Conservation (phyloP, 2,113 vertebrate genomes). For the Ceratotherium simum region DNA sequence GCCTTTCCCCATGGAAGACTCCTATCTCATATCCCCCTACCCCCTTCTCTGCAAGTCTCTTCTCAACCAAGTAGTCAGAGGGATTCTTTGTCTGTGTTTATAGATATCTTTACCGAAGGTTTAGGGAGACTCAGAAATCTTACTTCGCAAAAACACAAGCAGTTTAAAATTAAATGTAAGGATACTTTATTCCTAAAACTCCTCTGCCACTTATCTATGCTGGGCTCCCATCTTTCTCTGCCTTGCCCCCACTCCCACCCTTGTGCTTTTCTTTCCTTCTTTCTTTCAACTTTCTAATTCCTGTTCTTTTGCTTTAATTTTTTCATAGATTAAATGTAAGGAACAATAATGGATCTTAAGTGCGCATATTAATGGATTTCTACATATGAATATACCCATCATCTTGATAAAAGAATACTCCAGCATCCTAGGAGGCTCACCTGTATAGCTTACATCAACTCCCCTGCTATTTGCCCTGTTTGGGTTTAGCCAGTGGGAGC, state of each 20-base stretch:
- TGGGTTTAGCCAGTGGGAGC: neutral
- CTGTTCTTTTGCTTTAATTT: neutral
- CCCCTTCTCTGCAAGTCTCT: neutral
- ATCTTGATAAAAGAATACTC: neutral
- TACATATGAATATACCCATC: neutral
- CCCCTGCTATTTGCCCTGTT: neutral
- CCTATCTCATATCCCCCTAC: neutral
- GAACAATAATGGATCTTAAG: neutral
- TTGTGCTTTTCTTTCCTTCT: neutral
- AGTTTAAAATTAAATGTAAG: neutral
- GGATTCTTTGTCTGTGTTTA: neutral
- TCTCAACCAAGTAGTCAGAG: neutral
- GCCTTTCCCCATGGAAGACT: neutral
- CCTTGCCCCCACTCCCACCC: neutral
- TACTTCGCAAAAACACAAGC: neutral
- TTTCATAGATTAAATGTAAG: neutral
- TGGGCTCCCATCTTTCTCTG: neutral
- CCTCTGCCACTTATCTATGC: neutral
- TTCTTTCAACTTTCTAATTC: neutral
- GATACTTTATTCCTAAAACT: neutral
- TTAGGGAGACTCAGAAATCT: neutral
- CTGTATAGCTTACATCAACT: neutral
- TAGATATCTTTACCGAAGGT: neutral
- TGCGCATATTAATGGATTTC: neutral
- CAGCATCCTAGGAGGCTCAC: neutral